Evolutionary conservation across 2,888 invertebrate genomes (phyloP).

Genomic region (Rhagonycha lutea): DNA sequence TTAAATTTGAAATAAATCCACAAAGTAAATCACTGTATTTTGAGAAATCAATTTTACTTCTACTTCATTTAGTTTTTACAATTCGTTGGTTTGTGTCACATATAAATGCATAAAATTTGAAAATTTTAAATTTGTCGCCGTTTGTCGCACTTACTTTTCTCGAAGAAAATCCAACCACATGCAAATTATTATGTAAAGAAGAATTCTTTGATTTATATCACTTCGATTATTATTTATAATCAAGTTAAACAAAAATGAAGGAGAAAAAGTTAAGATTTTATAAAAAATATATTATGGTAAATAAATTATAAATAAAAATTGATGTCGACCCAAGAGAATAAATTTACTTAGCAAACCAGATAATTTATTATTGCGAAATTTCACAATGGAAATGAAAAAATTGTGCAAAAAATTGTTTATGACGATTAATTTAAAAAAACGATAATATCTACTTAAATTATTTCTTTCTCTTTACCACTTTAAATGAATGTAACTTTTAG

Average conservation of each 20-base stretch:
- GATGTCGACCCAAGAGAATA: neutral
- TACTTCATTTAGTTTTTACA: constrained; percentile 26
- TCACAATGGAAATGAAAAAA: neutral
- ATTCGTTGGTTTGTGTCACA: constrained; percentile 13
- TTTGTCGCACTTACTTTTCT: neutral
- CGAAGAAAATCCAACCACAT: neutral
- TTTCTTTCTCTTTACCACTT: neutral
- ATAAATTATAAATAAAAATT: neutral
- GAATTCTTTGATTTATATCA: neutral
- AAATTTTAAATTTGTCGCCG: neutral
- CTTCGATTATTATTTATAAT: neutral
- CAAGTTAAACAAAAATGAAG: neutral
- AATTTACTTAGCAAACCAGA: neutral
- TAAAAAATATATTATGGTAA: neutral
- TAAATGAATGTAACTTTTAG: neutral
- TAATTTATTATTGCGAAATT: neutral
- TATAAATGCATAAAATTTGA: neutral
- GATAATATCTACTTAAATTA: neutral
- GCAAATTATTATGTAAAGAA: neutral
- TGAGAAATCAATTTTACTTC: constrained; percentile 23
- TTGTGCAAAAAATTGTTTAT: neutral
- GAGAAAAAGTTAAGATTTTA: neutral
- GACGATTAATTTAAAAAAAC: neutral
- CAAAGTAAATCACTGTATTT: constrained; percentile 16
- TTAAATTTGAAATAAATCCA: neutral